Evolutionary conservation across 92 coral and sea anemone species (phyloP).

Genomic region (Scolanthus callimorphus): DNA sequence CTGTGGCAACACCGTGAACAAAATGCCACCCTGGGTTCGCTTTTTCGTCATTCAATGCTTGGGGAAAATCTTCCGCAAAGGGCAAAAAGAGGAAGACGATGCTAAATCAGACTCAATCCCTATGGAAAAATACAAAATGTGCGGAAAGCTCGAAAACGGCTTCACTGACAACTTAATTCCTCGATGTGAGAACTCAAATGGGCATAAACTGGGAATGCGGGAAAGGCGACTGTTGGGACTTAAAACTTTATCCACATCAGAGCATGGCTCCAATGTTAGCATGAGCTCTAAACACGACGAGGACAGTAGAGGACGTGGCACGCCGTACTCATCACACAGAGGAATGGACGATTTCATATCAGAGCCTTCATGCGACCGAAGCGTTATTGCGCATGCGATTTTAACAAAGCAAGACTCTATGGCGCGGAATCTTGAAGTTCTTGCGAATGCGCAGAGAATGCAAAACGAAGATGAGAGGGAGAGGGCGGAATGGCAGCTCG

Average conservation of each 20-base stretch:
- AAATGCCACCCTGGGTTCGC: constrained; percentile 93
- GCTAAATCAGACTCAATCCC: constrained; percentile 6
- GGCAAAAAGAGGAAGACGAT: constrained; percentile 21
- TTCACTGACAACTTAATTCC: constrained; percentile 32
- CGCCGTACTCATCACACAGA: constrained; percentile 29
- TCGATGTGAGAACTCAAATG: constrained; percentile 15
- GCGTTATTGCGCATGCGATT: constrained; percentile 58
- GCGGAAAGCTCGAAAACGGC: constrained; percentile 39
- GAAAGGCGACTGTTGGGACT: constrained; percentile 36
- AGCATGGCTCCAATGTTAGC: constrained; percentile 15
- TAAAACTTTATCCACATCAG: constrained; percentile 13
- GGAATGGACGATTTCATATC: constrained; percentile 14
- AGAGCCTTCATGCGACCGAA: constrained; percentile 40
- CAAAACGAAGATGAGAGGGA: constrained; percentile 70
- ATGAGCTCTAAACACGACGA: constrained; percentile 16
- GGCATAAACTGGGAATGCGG: constrained; percentile 25
- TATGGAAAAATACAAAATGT: constrained; percentile 15
- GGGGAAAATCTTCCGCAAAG: constrained; percentile 71
- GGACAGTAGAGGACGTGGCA: constrained; percentile 16
- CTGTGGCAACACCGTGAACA: constrained; percentile 68
- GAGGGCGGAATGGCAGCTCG: constrained; percentile 92
- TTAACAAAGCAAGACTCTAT: constrained; percentile 73
- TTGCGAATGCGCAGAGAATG: constrained; percentile 70
- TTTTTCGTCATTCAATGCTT: constrained; percentile 73
- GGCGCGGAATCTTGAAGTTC: constrained; percentile 57